Percentiles rank a stretch among this genome's conserved stretches.
Conservation (phyloP, 2,888 invertebrate species). For the Drosophila lutescens region DNA sequence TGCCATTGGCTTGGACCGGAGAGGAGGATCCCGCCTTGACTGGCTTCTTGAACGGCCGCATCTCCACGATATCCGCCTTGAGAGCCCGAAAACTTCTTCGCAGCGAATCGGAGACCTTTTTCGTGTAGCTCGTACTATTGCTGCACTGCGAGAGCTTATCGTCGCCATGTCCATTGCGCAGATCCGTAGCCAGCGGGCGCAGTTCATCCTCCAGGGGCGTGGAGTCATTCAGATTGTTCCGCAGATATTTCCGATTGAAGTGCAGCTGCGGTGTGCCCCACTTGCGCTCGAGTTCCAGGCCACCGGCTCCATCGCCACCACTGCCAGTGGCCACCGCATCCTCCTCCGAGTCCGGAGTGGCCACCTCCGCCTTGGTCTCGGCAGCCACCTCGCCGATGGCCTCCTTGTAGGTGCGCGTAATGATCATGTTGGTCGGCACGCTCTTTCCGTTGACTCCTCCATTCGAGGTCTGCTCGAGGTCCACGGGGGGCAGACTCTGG, state of each 20-base stretch:
- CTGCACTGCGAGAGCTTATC: conserved; percentile 77
- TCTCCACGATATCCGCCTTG: conserved; percentile 76
- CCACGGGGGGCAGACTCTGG: conserved; percentile 62
- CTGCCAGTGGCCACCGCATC: conserved; percentile 24
- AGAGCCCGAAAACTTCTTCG: conserved; percentile 82
- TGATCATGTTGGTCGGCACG: conserved; percentile 79
- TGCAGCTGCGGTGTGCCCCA: conserved; percentile 83
- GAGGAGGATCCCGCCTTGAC: conserved; percentile 48
- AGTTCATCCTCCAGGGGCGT: conserved; percentile 57
- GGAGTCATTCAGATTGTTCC: conserved; percentile 63
- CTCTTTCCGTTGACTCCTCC: conserved; percentile 81
- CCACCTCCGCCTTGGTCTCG: conserved; percentile 4
- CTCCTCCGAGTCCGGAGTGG: conserved; percentile 62
- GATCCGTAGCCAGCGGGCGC: conserved; percentile 48
- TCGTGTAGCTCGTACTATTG: conserved; percentile 80
- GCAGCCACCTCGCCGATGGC: conserved; percentile 45
- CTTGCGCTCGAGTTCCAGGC: conserved; percentile 71
- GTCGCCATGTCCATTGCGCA: conserved; percentile 50
- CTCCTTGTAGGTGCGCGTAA: conserved; percentile 76
- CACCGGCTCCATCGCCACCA: not conserved
- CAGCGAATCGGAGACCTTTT: conserved; percentile 76
- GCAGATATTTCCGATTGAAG: conserved; percentile 82
- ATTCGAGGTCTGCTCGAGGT: conserved; percentile 75
- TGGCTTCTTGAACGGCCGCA: conserved; percentile 79
- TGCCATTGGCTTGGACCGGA: conserved; percentile 5